Base-by-base conservation (phyloP, 2,113 vertebrate species). In the Pelecanoides urinatrix region DNA sequence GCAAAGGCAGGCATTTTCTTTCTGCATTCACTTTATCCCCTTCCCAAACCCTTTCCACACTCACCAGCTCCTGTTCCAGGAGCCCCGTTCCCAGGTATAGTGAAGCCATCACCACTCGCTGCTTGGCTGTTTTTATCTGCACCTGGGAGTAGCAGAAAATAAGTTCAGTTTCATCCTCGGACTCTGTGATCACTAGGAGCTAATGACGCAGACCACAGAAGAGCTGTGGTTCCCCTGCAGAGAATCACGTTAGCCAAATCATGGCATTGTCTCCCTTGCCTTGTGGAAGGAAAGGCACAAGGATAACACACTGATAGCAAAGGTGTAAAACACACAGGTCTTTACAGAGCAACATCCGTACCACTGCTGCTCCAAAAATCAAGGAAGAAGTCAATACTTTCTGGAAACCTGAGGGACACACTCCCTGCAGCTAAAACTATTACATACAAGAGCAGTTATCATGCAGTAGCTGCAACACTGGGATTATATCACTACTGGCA, bases 21-120 rank as follows among this genome's bases (percentile, higher is more conserved):
- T 44, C 30, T 20, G 58, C 13, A 7, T 19, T 58, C 62, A 11
- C 62, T 6, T 74, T 32, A 38, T 17, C 25, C 34, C 47, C 47
- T 72, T 75, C 76, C 91, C 92, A 75, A 78, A 18, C 27, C n/a
- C 63, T 49, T 74, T 26, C 32, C 92, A 58, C 30, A 92, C 98
- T 98, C 97, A 99, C 99, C 98, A 99, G 98, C 62, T 99, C 99
- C 97, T 99, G 99, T 53, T 99, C 99, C 74, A 99, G 97, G 32
- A 98, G 98, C 55, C 99, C 99, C 5, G 99, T 99, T 71, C 99
- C 99, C 94, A 99, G 98, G 97, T 99, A 99, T 4, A 99, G 97
- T 0, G 99, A 99, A 18, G 99, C 99, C 99, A 99, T 98, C 96
- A 99, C 99, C 34, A 99, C 99, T n/a, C 99, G 98, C 92, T 96